Conservation (phyloP, 2,888 invertebrate genomes). For the Pammene aurita region DNA sequence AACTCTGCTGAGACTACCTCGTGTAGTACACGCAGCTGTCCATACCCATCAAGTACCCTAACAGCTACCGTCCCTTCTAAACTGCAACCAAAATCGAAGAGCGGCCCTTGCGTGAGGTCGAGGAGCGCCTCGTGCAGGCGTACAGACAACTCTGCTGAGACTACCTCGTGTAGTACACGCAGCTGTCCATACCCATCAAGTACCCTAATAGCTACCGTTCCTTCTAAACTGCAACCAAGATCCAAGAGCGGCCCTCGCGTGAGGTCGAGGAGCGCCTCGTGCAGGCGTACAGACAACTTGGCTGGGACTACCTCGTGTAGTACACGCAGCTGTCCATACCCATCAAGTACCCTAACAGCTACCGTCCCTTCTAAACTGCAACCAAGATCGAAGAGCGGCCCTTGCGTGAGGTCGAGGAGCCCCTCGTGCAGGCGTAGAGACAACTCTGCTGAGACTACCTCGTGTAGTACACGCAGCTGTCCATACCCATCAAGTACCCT, state of each 20-base stretch:
- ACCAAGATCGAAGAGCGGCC: too few species aligned
- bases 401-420: too few species aligned
- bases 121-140: neutral
- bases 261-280: slow-evolving; percentile 88
- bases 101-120: too few species aligned
- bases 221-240: too few species aligned
- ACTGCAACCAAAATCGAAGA: too few species aligned
- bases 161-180: too few species aligned
- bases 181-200: neutral
- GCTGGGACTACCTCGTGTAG: slow-evolving; percentile 87
- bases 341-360: slow-evolving; percentile 86
- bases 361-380: slow-evolving; percentile 84
- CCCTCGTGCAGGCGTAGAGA: too few species aligned
- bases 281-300: slow-evolving; percentile 85
- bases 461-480: slow-evolving; percentile 79
- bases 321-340: slow-evolving; percentile 84
- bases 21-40: slow-evolving; percentile 79
- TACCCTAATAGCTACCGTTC: too few species aligned
- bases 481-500: slow-evolving; percentile 87
- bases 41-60: slow-evolving; percentile 87
- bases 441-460: slow-evolving; percentile 90
- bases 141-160: too few species aligned
- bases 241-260: slow-evolving; percentile 88
- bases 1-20: slow-evolving; percentile 86
- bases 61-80: slow-evolving; percentile 81